Evolutionary conservation across 2,888 invertebrate species (phyloP), one percentile per base, ranked within the genome.

Genomic region (Alviniconcha strummeri): DNA sequence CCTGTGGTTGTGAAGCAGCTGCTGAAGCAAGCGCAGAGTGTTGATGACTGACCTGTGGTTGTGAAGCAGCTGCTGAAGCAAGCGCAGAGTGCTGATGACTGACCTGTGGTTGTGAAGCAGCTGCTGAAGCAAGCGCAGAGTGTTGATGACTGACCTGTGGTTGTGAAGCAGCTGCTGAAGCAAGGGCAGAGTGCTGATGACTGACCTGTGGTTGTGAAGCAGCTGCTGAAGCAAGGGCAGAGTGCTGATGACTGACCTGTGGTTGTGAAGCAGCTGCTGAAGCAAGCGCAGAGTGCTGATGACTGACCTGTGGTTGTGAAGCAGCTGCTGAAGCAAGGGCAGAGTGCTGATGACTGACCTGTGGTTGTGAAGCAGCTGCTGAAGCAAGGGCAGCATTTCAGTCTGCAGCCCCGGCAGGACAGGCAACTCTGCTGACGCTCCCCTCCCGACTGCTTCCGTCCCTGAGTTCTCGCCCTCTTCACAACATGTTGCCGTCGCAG

Each of bases 221-320:
- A 87, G 57, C 52, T 85, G 77, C 36, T 84, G 69, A 17, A 86
- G 64, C 13, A 84, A 57, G 15, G 81, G 77, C 54, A 60, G n/a
- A 36, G 36, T 36, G 36, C 36, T 3, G 3, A 36, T 3, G 36
- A 36, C 36, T 36, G 36, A 36, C 36, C 36, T 36, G 36, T 36
- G 87, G 64, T 76, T 82, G 19, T 77, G 78, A 54, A 84, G 71
- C n/a, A 87, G 57, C 52, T 85, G 77, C 36, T 84, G 69, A 17
- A 86, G 64, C 13, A 84, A 57, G 15, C 79, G 77, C 54, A 60
- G n/a, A 36, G 36, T 36, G 36, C 36, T 3, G 3, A 36, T 3
- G 36, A 36, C 36, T 36, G 36, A 36, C 36, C 36, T 36, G 36
- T 36, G 87, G 64, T 76, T 82, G 19, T 77, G 78, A 54, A 84